Conservation (phyloP, 2,113 vertebrate species). For the Chaetura pelagica region DNA sequence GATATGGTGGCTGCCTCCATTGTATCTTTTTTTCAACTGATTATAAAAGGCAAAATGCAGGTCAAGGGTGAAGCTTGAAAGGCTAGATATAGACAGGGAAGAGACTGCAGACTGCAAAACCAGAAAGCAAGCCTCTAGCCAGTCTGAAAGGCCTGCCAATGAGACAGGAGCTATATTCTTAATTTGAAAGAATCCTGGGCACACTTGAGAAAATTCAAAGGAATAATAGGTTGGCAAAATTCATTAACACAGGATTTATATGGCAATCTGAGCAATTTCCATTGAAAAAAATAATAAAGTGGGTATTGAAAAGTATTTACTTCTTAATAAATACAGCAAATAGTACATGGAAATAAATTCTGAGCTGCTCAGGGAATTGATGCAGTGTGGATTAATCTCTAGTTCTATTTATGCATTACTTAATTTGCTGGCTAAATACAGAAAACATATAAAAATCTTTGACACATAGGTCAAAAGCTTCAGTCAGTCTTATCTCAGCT, state of each 20-base stretch:
- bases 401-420: not conserved
- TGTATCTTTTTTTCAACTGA: not conserved
- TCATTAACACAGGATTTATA: not conserved
- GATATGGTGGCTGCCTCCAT: not conserved
- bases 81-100: not conserved
- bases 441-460: not conserved
- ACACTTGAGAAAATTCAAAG: not conserved
- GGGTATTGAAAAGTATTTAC: not conserved
- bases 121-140: not conserved
- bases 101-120: not conserved
- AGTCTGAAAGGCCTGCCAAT: not conserved
- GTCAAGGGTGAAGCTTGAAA: not conserved
- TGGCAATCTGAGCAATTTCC: not conserved
- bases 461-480: not conserved
- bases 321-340: not conserved
- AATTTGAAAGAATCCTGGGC: not conserved
- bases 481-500: not conserved
- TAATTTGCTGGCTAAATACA: not conserved
- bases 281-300: not conserved
- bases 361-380: not conserved
- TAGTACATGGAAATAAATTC: not conserved
- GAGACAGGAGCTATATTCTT: not conserved
- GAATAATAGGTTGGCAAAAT: not conserved
- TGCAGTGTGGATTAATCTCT: not conserved
- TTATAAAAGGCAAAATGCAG: not conserved